phyloP scores from a whole-genome alignment of 2,113 vertebrate genomes.

The Genyomyrus donnyi region DNA sequence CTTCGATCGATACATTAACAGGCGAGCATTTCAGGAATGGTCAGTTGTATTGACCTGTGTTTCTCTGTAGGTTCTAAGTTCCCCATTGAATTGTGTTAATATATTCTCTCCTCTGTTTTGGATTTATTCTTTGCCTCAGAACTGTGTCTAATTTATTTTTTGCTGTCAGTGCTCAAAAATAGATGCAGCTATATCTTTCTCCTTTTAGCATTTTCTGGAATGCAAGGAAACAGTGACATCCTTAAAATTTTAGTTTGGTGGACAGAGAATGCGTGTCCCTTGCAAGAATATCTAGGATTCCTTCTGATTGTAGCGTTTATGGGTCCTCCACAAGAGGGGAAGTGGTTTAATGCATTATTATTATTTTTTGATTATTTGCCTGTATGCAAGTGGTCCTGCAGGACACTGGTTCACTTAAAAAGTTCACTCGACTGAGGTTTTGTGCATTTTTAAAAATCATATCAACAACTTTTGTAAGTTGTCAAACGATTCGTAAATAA shows the following conservation, averaged over 20 bases:
- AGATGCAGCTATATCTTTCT: neutral
- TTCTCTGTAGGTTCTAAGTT: neutral
- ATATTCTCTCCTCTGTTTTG: neutral
- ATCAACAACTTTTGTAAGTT: slow-evolving; percentile 8
- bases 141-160: slow-evolving; percentile 4
- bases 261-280: neutral
- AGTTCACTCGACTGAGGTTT: neutral
- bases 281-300: neutral
- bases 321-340: neutral
- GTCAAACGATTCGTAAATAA: slow-evolving; percentile 14
- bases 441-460: slow-evolving; percentile 7
- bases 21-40: neutral
- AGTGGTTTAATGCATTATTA: neutral
- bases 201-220: neutral
- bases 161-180: neutral
- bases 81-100: neutral
- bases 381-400: slow-evolving; percentile 4
- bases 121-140: slow-evolving; percentile 7
- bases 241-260: neutral
- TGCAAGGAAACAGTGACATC: neutral
- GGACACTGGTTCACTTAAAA: neutral
- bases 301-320: neutral
- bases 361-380: neutral
- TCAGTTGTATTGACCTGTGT: neutral
- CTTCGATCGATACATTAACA: neutral